These are phyloP conservation scores for Drymodes brunneopygia DNA, from an alignment of 2,113 vertebrate genomes.

Conservation along the genomic window DNA sequence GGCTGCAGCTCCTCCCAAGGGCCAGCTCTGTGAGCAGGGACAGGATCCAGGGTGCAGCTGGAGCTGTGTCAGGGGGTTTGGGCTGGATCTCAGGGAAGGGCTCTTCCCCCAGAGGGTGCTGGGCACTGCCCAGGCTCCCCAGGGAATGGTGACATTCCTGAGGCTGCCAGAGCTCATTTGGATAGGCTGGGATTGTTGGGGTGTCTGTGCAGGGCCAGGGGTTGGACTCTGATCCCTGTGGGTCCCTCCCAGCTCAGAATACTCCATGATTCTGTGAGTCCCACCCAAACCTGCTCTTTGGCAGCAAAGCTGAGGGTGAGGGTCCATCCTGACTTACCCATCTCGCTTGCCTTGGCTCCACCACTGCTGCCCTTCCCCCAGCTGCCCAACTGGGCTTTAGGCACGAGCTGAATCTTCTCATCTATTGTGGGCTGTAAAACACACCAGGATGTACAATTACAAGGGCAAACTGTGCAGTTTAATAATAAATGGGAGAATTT, in stretches of 20 bases:
- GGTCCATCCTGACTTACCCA: slow-evolving; percentile 73
- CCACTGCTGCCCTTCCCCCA: slow-evolving; percentile 99
- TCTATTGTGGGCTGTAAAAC: slow-evolving; percentile 90
- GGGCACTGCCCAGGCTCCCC: background rate
- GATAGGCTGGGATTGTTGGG: background rate
- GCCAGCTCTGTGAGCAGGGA: background rate
- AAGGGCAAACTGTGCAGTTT: accelerated
- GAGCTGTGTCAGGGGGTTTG: background rate
- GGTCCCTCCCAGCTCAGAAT: background rate
- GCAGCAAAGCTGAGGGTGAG: background rate
- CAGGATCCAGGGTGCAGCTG: accelerated
- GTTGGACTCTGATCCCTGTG: background rate
- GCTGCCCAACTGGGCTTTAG: slow-evolving; percentile 90
- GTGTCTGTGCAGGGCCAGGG: background rate
- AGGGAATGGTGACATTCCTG: accelerated
- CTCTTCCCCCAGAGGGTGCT: background rate
- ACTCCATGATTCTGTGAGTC: accelerated
- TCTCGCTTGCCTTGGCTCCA: slow-evolving; percentile 92
- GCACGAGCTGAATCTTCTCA: slow-evolving; percentile 97
- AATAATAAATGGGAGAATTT: background rate
- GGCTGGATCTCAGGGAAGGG: accelerated
- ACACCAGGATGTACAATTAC: background rate
- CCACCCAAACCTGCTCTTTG: background rate
- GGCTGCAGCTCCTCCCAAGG: background rate
- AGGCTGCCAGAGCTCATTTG: background rate